phyloP scores from a whole-genome alignment of 2,797 vertebrate species.

The Mycteria americana region DNA sequence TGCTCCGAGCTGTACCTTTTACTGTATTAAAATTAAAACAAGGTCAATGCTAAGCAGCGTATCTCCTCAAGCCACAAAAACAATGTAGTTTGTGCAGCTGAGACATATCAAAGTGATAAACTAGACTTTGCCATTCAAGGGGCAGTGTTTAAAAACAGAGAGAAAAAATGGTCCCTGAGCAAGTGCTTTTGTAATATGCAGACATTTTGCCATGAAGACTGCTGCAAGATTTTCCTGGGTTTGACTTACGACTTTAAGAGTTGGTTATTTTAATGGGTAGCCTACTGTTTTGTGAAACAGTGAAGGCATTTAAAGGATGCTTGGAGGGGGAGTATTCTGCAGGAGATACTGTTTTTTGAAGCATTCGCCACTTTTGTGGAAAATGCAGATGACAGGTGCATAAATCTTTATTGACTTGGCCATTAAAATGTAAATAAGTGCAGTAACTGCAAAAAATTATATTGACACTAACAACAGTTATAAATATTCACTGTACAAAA shows the following conservation, averaged over 20 bases:
- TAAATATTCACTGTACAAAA: conserved; percentile 50
- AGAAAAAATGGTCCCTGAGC: not conserved
- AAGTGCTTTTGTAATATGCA: not conserved
- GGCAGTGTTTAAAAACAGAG: not conserved
- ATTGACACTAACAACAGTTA: conserved; percentile 32
- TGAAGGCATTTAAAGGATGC: not conserved
- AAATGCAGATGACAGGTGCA: conserved; percentile 41
- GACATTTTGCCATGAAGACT: not conserved
- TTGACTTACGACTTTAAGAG: not conserved
- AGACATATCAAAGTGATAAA: not conserved
- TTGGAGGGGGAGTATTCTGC: not conserved
- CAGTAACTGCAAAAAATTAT: conserved; percentile 48
- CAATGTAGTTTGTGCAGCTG: not conserved
- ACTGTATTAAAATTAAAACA: not conserved
- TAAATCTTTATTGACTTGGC: conserved; percentile 62
- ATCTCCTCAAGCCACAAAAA: not conserved
- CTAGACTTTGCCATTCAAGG: not conserved
- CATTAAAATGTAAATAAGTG: conserved; percentile 63
- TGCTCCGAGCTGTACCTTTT: not conserved
- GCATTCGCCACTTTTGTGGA: conserved; percentile 20
- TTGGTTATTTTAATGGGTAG: not conserved
- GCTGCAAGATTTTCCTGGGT: not conserved
- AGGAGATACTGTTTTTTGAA: not conserved
- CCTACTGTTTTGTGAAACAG: not conserved
- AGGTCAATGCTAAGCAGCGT: not conserved